Base-by-base conservation (phyloP, 2,888 invertebrate species). In the Drepana falcataria region DNA sequence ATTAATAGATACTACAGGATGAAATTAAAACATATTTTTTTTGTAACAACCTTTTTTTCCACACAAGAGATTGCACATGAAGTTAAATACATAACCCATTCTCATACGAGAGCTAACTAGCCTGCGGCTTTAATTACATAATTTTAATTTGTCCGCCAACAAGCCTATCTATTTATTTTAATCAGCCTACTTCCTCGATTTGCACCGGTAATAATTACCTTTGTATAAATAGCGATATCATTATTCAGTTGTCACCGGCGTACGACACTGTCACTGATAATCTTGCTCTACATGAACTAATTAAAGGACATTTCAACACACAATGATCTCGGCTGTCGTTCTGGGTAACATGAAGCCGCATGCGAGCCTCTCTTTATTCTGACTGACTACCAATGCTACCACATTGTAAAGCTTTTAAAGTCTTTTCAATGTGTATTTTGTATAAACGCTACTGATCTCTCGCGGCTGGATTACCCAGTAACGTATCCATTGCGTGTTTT, bases 281-380 rank as follows among this genome's bases (percentile, higher is more conserved):
- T 84, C 85, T 85, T 75, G 81, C 75, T 78, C 78, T 84, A 79
- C 85, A 86, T 85, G 88, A 85, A 84, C 87, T 89, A 89, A 90
- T 90, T 90, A 90, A 86, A 81, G 77, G 80, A 75, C 79, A 77
- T 76, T 21, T 80, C 75, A 60, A 70, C 80, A 77, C 77, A 89
- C 89, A 89, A 88, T 89, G 87, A 87, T 82, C 81, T 70, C 73
- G 82, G 77, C 84, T 87, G 87, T 87, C 87, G 65, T 58, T 56
- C 56, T 61, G 65, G 53, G 53, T 59, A 69, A 81, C 81, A 77
- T 79, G 81, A 79, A 78, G 70, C 74, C 73, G 77, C 79, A 74
- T 72, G 75, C 75, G 73, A 76, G 73, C 76, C 81, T 79, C 80
- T 79, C 79, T 79, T 77, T 69, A 71, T 77, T 76, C 72, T 85